Base-by-base conservation (phyloP, 2,888 invertebrate genomes). In the Agriopis leucophaearia region DNA sequence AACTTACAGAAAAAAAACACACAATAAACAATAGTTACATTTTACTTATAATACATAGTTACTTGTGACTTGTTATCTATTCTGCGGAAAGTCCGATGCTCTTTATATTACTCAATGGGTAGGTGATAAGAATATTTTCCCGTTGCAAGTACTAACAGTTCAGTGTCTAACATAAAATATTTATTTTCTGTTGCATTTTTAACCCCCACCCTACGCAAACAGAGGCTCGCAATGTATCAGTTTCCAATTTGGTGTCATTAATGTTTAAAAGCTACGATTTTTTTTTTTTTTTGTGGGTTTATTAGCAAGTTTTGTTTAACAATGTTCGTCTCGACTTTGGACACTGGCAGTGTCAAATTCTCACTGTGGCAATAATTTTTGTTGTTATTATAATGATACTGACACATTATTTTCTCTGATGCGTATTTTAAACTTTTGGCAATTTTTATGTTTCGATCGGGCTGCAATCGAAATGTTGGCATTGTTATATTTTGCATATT, bases 241-340 rank as follows among this genome's bases (percentile, higher is more conserved):
- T n/a, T n/a, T n/a, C n/a, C n/a, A n/a, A n/a, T n/a, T n/a, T n/a
- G n/a, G n/a, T n/a, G n/a, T n/a, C n/a, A n/a, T n/a, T n/a, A n/a
- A n/a, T n/a, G n/a, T n/a, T n/a, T n/a, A n/a, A n/a, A n/a, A n/a
- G n/a, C n/a, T n/a, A n/a, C n/a, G n/a, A n/a, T n/a, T n/a, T n/a
- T n/a, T n/a, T n/a, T n/a, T n/a, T n/a, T n/a, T n/a, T n/a, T n/a
- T n/a, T n/a, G n/a, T n/a, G n/a, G n/a, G n/a, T n/a, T n/a, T n/a
- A 40, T 54, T 0, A 54, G 2, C 42, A 57, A 16, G 42, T 54
- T 54, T 54, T 52, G 52, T 36, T 52, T 52, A 1, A 52, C 36
- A 36, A 52, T 40, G 1, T 54, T 40, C 16, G 16, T 54, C 8
- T 54, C 54, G 3, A 54, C 40, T 54, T 54, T 54, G 1, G 54